Conservation (phyloP, 2,888 invertebrate species). For the Heliconius sara region DNA sequence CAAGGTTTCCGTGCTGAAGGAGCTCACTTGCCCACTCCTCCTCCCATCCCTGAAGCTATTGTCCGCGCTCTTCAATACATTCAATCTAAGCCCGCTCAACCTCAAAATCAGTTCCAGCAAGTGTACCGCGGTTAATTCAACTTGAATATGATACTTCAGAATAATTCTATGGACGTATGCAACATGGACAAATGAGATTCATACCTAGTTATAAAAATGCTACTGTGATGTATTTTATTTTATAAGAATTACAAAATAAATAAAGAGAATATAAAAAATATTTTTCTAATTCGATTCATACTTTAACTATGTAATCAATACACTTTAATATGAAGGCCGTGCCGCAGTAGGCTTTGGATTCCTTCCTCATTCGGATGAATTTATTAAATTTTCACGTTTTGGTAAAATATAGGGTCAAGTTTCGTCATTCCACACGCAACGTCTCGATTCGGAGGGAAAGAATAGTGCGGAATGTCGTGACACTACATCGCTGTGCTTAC, state of each 20-base stretch:
- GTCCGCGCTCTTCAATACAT: slow-evolving; percentile 78
- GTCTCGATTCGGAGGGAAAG: no score
- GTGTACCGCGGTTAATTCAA: slow-evolving; percentile 67
- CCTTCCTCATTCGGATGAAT: no score
- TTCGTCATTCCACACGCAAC: background rate
- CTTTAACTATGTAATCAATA: background rate
- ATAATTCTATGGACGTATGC: slow-evolving; percentile 4
- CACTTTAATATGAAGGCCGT: background rate
- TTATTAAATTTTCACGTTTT: background rate
- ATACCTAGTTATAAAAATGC: slow-evolving; percentile 54
- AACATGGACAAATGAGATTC: slow-evolving; percentile 49
- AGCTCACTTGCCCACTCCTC: slow-evolving; percentile 85
- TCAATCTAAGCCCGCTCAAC: slow-evolving; percentile 63
- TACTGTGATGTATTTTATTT: slow-evolving; percentile 78
- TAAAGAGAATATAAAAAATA: slow-evolving; percentile 36
- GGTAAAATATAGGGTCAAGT: no score
- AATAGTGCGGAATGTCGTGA: no score
- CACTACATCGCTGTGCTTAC: no score
- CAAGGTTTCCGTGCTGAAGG: slow-evolving; percentile 85
- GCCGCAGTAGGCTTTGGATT: background rate
- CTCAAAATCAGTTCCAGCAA: slow-evolving; percentile 62
- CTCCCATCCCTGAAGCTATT: slow-evolving; percentile 85
- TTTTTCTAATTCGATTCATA: slow-evolving; percentile 25
- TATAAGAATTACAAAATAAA: slow-evolving; percentile 55
- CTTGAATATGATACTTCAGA: background rate